Evolutionary conservation across 2,888 invertebrate genomes (phyloP), one percentile per base, ranked within the genome.

Genomic region (Polydrusus cervinus): DNA sequence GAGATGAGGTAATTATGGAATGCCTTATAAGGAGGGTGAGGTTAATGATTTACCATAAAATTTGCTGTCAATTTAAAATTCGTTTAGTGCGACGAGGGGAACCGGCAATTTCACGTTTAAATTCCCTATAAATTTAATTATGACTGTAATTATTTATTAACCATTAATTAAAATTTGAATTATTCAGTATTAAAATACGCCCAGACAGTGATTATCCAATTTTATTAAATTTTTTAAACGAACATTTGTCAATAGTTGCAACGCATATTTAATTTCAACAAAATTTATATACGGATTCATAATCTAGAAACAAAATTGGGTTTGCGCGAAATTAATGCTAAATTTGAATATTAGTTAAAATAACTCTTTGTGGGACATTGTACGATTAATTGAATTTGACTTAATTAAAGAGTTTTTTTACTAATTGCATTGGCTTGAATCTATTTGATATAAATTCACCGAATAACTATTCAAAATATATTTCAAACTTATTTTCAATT

Each of bases 71-170:
- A 69, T 69, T 69, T 69, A 69, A 57, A 61, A 60, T 69, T 16
- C 60, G 47, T 69, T 60, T 60, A 69, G 47, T 30, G 30, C 60
- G 61, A 34, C 34, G 61, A 49, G 20, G 71, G 71, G 51, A 43
- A 53, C 20, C 40, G 6, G 53, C 53, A 79, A 79, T 79, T 78
- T 79, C 74, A 75, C 76, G 79, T 78, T 66, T 60, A 74, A 75
- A 75, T 78, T 77, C 77, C 70, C 75, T 78, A 76, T 79, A 70
- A 79, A 80, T 80, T 80, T 78, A 77, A 80, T 80, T 78, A 79
- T 51, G 51, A 34, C 73, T 71, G 74, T 79, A 78, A 79, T 76
- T 71, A 77, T 69, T 67, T 75, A 75, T 43, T 78, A 78, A 79
- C 71, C 62, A 71, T 62, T 64, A 71, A 71, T 71, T 71, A 64